Evolutionary conservation across 2,113 vertebrate species (phyloP).

Genomic region (Penelope pileata): DNA sequence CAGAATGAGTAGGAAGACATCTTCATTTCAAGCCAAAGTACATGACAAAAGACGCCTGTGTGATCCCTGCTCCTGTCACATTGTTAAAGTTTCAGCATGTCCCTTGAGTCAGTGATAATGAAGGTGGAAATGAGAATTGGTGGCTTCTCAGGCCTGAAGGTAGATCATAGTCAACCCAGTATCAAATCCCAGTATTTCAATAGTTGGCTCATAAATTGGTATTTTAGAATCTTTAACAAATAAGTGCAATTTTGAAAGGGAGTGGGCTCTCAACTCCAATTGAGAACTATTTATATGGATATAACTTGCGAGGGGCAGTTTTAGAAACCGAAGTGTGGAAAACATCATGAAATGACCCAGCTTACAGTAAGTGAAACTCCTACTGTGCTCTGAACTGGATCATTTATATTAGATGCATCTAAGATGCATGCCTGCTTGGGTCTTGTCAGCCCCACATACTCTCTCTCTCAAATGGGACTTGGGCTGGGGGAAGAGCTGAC

Average conservation of each 20-base stretch:
- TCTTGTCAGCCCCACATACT: background rate
- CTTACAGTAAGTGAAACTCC: background rate
- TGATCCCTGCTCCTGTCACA: background rate
- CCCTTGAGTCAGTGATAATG: background rate
- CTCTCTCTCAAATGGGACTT: background rate
- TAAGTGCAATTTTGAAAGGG: background rate
- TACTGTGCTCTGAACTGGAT: background rate
- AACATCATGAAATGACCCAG: background rate
- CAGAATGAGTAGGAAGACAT: background rate
- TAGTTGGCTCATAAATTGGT: background rate
- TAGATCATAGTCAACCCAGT: background rate
- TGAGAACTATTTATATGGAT: background rate
- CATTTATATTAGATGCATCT: background rate
- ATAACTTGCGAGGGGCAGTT: background rate
- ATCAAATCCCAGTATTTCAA: background rate
- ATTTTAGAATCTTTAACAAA: background rate
- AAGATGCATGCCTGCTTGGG: background rate
- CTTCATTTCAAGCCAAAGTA: background rate
- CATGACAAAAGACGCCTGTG: background rate
- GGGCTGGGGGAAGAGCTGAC: background rate
- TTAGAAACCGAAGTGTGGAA: background rate
- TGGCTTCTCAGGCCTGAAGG: background rate
- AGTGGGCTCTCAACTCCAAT: background rate
- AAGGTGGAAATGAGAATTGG: background rate
- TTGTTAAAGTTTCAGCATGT: background rate